Conservation (phyloP, 2,113 vertebrate species). For the Eretmochelys imbricata region DNA sequence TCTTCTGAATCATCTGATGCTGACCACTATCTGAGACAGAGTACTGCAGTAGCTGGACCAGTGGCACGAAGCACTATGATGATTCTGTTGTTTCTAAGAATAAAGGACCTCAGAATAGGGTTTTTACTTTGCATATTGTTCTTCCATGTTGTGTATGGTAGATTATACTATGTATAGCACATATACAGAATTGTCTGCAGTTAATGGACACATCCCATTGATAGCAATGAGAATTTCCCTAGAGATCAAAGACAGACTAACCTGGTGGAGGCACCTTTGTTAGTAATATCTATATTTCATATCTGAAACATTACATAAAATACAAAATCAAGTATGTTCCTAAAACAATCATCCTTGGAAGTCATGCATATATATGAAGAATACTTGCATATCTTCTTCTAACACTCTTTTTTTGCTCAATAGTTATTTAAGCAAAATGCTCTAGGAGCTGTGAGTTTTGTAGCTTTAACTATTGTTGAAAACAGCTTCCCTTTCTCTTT, state of each 20-base stretch:
- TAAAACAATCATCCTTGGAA: neutral
- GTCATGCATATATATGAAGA: neutral
- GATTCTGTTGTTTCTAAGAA: neutral
- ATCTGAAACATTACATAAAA: neutral
- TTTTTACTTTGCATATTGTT: neutral
- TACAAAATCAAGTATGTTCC: neutral
- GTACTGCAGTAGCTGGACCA: neutral
- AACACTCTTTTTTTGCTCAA: neutral
- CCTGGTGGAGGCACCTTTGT: neutral
- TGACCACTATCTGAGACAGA: neutral
- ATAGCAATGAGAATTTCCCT: neutral
- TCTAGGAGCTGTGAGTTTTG: neutral
- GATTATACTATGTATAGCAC: neutral
- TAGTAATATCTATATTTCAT: neutral
- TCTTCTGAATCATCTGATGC: neutral
- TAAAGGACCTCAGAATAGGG: neutral
- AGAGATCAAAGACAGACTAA: neutral
- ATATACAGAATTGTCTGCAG: neutral
- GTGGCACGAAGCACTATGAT: neutral
- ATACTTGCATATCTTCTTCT: neutral
- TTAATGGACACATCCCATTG: neutral
- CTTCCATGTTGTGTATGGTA: neutral
- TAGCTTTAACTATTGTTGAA: neutral
- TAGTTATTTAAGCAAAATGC: neutral
- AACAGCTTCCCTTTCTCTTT: neutral